These are phyloP conservation scores for Burhinus bistriatus DNA, from an alignment of 2,113 vertebrate species.

Conservation along the genomic window DNA sequence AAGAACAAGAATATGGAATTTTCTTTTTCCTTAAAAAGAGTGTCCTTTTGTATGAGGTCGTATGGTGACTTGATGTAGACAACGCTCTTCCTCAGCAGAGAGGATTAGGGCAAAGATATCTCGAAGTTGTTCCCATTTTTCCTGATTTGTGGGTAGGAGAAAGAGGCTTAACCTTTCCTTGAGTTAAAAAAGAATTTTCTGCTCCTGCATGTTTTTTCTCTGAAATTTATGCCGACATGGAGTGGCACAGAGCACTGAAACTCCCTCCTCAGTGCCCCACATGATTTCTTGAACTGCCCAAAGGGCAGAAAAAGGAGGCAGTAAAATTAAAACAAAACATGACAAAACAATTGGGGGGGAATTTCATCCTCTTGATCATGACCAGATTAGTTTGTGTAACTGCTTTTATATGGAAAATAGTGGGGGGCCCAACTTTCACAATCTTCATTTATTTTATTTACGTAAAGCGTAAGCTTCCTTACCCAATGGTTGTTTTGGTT, in stretches of 20 bases:
- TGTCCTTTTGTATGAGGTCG: neutral
- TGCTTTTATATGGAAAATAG: neutral
- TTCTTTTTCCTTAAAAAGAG: neutral
- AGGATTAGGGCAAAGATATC: neutral
- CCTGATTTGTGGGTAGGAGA: neutral
- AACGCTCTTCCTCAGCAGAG: neutral
- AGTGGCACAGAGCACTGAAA: neutral
- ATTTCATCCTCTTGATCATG: neutral
- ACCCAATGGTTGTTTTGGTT: neutral
- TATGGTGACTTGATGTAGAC: neutral
- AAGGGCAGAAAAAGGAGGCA: neutral
- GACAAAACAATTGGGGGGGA: neutral
- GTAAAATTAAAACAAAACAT: neutral
- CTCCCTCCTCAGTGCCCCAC: neutral
- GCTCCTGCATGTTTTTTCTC: neutral
- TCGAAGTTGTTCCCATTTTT: neutral
- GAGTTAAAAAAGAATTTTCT: neutral
- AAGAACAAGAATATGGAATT: neutral
- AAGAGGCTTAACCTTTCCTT: neutral
- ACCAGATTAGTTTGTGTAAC: neutral
- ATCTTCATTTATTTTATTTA: neutral
- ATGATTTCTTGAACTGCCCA: neutral
- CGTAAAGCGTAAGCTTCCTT: neutral
- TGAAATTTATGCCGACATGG: neutral
- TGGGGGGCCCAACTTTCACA: accelerated